These are phyloP conservation scores for Myioborus melanocephalus DNA, from an alignment of 2,797 vertebrate genomes.

Conservation along the genomic window DNA sequence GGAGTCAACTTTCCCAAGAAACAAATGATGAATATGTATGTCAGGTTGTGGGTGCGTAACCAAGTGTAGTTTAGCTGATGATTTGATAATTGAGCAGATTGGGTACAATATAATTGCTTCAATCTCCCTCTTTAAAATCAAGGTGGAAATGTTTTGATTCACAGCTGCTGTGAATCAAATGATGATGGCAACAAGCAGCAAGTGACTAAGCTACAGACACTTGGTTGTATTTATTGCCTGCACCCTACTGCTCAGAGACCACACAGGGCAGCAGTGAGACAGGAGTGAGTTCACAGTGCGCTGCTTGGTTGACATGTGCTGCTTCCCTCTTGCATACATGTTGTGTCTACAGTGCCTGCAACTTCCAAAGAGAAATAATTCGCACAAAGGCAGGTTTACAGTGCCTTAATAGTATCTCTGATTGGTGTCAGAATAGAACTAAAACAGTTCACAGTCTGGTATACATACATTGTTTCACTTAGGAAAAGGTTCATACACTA, in stretches of 20 bases:
- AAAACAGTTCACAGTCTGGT: neutral
- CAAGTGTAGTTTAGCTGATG: neutral
- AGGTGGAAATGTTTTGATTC: neutral
- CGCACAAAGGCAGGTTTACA: neutral
- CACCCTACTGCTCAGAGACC: neutral
- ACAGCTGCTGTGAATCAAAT: neutral
- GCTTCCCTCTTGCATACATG: neutral
- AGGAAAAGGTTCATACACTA: neutral
- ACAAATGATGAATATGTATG: neutral
- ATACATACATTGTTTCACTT: neutral
- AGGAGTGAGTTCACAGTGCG: neutral
- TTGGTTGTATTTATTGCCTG: neutral
- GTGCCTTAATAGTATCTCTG: neutral
- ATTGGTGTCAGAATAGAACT: neutral
- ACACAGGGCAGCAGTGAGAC: neutral
- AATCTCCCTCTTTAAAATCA: neutral
- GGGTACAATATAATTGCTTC: neutral
- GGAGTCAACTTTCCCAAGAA: neutral
- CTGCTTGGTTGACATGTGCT: neutral
- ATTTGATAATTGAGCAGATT: neutral
- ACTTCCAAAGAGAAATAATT: neutral
- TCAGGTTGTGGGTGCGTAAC: neutral
- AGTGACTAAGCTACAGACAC: neutral
- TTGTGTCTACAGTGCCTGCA: neutral
- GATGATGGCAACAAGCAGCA: neutral